These are phyloP conservation scores for Pomacea canaliculata DNA, from an alignment of 2,888 invertebrate species.

Conservation along the genomic window DNA sequence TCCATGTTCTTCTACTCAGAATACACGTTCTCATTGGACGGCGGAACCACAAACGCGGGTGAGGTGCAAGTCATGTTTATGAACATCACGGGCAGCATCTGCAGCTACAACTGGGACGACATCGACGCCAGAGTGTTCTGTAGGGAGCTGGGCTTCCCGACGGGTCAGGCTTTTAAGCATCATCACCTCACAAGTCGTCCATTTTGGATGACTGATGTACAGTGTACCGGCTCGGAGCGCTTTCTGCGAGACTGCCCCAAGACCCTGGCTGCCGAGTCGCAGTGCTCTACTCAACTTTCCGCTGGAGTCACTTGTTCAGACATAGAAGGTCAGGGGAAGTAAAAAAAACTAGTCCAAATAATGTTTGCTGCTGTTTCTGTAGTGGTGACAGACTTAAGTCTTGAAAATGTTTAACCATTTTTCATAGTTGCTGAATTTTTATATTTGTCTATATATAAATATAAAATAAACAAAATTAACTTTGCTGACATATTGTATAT, in stretches of 20 bases:
- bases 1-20: no score
- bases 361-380: no score
- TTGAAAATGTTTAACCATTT: no score
- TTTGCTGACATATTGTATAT: no score
- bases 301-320: slow-evolving; percentile 57
- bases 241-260: slow-evolving; percentile 48
- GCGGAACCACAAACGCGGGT: slow-evolving; percentile 46
- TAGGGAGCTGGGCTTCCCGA: slow-evolving; percentile 48
- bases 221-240: slow-evolving; percentile 53
- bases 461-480: no score
- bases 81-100: slow-evolving; percentile 54
- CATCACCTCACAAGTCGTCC: slow-evolving; percentile 59
- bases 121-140: slow-evolving; percentile 55
- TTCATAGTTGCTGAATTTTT: no score
- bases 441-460: no score
- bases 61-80: slow-evolving; percentile 49
- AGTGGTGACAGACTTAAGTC: no score
- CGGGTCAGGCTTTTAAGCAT: slow-evolving; percentile 58
- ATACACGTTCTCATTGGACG: no score
- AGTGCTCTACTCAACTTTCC: slow-evolving; percentile 45
- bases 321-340: slow-evolving; percentile 41
- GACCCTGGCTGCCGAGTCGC: slow-evolving; percentile 43
- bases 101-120: slow-evolving; percentile 54
- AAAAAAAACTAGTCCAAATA: no score
- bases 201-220: slow-evolving; percentile 74